phyloP scores from a whole-genome alignment of 2,888 invertebrate species.

The Drosophila melanosoma region DNA sequence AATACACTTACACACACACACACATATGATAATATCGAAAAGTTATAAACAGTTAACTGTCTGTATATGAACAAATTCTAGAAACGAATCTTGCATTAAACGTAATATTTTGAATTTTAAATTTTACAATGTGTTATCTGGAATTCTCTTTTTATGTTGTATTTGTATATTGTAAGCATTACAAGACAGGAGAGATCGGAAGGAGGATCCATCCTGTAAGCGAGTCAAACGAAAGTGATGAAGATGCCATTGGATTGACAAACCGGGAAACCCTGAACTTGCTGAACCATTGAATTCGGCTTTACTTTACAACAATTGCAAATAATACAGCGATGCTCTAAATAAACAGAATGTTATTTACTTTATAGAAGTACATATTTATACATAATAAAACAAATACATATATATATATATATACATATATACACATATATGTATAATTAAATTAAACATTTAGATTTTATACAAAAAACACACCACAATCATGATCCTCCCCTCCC shows the following conservation, averaged over 20 bases:
- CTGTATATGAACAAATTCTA: slow-evolving; percentile 18
- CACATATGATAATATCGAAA: slow-evolving; percentile 35
- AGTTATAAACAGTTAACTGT: slow-evolving; percentile 23
- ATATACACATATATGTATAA: slow-evolving; percentile 37
- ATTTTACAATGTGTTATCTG: slow-evolving; percentile 11
- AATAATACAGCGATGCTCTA: slow-evolving; percentile 50
- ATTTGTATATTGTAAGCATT: slow-evolving; percentile 48
- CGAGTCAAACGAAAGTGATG: slow-evolving; percentile 54
- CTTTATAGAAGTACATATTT: slow-evolving; percentile 73
- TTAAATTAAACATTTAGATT: slow-evolving; percentile 72
- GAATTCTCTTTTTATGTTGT: slow-evolving; percentile 23
- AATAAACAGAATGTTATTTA: slow-evolving; percentile 76
- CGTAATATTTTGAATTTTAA: slow-evolving; percentile 13
- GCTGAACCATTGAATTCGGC: slow-evolving; percentile 49
- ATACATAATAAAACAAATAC: neutral
- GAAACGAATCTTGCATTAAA: slow-evolving; percentile 25
- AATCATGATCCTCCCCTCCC: slow-evolving; percentile 34
- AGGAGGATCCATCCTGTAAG: slow-evolving; percentile 28
- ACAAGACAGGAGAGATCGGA: slow-evolving; percentile 37
- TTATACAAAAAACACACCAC: slow-evolving; percentile 64
- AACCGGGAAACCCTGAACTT: slow-evolving; percentile 42
- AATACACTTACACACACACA: neutral
- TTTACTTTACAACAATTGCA: slow-evolving; percentile 55
- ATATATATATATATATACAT: slow-evolving; percentile 11
- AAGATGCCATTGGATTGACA: slow-evolving; percentile 40